Evolutionary conservation across 1,140 invertebrate genomes (phyloP).

Genomic region (Vollenhovia emeryi): DNA sequence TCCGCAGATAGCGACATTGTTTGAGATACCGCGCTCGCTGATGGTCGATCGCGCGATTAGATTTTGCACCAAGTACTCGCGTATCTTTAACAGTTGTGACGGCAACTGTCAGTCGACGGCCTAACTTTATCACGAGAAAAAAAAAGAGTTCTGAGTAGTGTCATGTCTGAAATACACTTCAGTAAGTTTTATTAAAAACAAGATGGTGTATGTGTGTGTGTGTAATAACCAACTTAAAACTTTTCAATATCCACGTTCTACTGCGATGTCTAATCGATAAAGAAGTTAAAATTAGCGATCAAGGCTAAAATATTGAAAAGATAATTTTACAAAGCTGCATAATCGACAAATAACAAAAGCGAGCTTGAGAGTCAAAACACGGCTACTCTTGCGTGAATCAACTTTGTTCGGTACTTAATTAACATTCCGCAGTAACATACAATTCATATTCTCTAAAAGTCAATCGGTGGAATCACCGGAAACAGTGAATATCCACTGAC

Average conservation of each 20-base stretch:
- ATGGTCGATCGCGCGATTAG: constrained; percentile 17
- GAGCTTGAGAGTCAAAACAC: too few species aligned
- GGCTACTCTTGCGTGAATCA: too few species aligned
- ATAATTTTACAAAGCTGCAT: neutral
- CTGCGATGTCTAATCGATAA: neutral
- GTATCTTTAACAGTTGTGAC: neutral
- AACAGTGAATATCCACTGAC: too few species aligned
- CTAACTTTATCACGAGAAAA: neutral
- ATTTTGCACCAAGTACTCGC: neutral
- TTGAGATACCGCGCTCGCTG: neutral
- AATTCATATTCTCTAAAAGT: too few species aligned
- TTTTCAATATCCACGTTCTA: neutral
- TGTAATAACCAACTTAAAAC: neutral
- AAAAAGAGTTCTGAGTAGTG: too few species aligned
- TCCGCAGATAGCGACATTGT: constrained; percentile 25
- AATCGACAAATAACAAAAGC: too few species aligned
- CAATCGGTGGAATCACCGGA: too few species aligned
- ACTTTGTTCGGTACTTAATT: too few species aligned
- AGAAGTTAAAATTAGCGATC: neutral
- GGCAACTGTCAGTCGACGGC: neutral
- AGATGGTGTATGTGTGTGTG: neutral
- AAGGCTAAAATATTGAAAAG: neutral
- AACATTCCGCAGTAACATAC: too few species aligned
- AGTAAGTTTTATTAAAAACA: neutral
- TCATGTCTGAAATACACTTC: too few species aligned